Evolutionary conservation across 2,888 invertebrate genomes (phyloP), one percentile per base, ranked within the genome.

Genomic region (Drosophila aldrichi): DNA sequence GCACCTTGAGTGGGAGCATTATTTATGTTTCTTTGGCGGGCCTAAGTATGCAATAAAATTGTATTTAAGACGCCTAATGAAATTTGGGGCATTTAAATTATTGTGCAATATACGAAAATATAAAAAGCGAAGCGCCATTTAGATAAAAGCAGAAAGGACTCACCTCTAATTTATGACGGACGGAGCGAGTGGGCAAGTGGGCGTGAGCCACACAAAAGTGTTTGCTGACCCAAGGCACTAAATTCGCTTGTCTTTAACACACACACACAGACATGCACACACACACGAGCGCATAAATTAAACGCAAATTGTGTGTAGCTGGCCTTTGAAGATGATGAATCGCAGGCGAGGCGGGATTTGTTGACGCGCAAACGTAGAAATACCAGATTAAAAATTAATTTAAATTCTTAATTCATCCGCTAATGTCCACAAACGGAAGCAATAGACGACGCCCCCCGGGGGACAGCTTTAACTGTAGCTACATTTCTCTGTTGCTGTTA

Each of bases 361-460:
- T 57, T 57, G 57, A 46, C 22, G 22, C 18, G 49, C 22, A 55
- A 49, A 55, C 57, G 38, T 29, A 56, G 52, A 52, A 70, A 65
- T 48, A 48, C 52, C 68, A 62, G 65, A 85, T 88, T 89, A 84
- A 85, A 86, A 88, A 82, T 86, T 80, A 77, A 89, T 86, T 85
- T 79, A 75, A 71, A 82, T 88, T 88, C 66, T 78, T 67, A 74
- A 88, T 89, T 85, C 76, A 74, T 75, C 70, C 68, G 51, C 43
- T 44, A 66, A 67, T 64, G 60, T 67, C 57, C 41, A 63, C 43
- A 74, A 62, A 20, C 70, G 79, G 66, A 63, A 66, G 49, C 34
- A 14, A 22, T 14, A 29, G 61, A 32, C 18, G 9, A 22, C 20
- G 4, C 32, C 32, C 55, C 25, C 40, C n/a, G n/a, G 40, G 38